Evolutionary conservation across 1,140 invertebrate genomes (phyloP).

Genomic region (Ctenoplectra terminalis): DNA sequence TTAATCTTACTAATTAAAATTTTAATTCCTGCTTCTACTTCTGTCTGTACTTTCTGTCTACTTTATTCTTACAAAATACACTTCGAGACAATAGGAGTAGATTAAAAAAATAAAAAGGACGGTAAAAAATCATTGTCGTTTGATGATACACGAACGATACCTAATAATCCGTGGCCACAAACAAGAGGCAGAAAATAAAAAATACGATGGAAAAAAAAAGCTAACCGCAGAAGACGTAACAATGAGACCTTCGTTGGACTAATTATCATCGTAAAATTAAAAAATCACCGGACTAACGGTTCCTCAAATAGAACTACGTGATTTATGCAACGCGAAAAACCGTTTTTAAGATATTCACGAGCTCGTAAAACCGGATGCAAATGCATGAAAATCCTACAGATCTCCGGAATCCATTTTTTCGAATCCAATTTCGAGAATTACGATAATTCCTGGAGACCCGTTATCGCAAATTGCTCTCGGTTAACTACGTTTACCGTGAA

Average conservation of each 20-base stretch:
- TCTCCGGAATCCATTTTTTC: not conserved
- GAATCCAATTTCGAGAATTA: conserved; percentile 3
- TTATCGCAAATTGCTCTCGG: too few species aligned
- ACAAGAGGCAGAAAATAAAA: not conserved
- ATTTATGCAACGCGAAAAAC: not conserved
- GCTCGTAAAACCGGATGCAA: not conserved
- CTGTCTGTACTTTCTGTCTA: not conserved
- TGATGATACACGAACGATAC: not conserved
- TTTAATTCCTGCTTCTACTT: too few species aligned
- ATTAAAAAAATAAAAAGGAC: not conserved
- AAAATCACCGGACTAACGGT: not conserved
- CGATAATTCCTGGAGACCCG: not conserved
- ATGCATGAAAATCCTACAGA: not conserved
- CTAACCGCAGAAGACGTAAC: conserved; percentile 5
- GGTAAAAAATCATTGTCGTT: not conserved
- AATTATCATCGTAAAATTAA: not conserved
- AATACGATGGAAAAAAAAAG: not conserved
- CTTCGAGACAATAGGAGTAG: not conserved
- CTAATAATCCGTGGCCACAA: not conserved
- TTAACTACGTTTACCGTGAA: too few species aligned
- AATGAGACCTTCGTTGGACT: conserved; percentile 7
- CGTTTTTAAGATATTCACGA: not conserved
- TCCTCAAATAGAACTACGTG: not conserved
- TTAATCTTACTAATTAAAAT: too few species aligned
- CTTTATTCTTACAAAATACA: not conserved